Base-by-base conservation (phyloP, 1,140 invertebrate genomes). In the Laupala kohalensis region DNA sequence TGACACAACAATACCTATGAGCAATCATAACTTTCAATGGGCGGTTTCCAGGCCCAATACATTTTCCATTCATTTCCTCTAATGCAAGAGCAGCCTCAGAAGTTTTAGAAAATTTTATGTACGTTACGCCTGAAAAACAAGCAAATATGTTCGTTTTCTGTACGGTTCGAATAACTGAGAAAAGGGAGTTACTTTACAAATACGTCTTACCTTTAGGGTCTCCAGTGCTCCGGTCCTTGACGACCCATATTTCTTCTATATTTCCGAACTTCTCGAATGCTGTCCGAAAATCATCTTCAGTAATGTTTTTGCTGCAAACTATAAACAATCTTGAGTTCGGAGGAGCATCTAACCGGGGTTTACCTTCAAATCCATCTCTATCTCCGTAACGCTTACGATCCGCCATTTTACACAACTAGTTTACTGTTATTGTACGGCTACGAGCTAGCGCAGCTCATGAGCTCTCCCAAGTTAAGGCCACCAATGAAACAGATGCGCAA, bases 21-120 rank as follows among this genome's bases (percentile, higher is more conserved):
- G 93, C 92, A 76, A 94, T 90, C 84, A 95, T 89, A 69, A 96
- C 94, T 87, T 96, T 96, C 1, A 96, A 84, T 15, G 91, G 92
- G 78, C 92, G 87, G 25, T 87, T 87, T 69, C 88, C 84, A 73
- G 86, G 87, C 65, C 86, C 87, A 70, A 96, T 84, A 74, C 85
- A 86, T 81, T 90, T 90, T 12, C 92, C 90, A 81, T 96, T 94
- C 88, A 96, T 91, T 75, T 89, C 88, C 80, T 94, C 90, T 71
- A 94, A 86, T 13, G 93, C 93, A 71, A 85, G 83, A 4, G 92
- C 93, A 19, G 92, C 92, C 80, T 92, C 90, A 0, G 92, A 93
- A 1, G 92, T 94, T 82, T 93, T 94, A 1, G 85, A 85, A 80
- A 89, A 95, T 80, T 94, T 93, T 4, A 95, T 88, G 77, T 94